Percentiles rank a stretch among this genome's conserved stretches.
These are phyloP conservation scores for Paralvinella palmiformis DNA, from an alignment of 1,140 invertebrate species.

Conservation along the genomic window DNA sequence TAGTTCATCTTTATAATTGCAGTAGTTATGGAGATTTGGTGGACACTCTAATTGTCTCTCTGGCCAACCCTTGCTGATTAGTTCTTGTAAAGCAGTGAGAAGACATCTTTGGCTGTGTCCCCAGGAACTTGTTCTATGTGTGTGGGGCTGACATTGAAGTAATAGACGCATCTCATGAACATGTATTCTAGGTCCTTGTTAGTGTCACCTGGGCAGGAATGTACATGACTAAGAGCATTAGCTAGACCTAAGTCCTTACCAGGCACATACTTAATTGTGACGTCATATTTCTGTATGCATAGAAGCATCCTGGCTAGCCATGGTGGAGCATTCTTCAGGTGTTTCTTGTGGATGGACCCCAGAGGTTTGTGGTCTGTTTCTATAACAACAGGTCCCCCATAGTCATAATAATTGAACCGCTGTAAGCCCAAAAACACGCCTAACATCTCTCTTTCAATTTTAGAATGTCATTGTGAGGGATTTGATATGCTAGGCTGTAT, in stretches of 20 bases:
- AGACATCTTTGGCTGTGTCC: not conserved
- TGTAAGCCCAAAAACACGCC: conserved; percentile 44
- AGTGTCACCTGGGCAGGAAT: not conserved
- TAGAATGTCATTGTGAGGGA: conserved; percentile 43
- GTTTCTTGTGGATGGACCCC: not conserved
- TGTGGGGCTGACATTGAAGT: not conserved
- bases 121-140: not conserved
- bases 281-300: conserved; percentile 42
- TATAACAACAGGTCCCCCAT: conserved; percentile 14
- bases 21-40: not conserved
- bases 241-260: conserved; percentile 45
- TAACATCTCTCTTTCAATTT: conserved; percentile 52
- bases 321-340: conserved; percentile 11
- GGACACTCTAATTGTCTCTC: not conserved
- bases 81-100: not conserved
- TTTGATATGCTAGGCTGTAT: conserved; percentile 50
- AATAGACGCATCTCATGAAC: not conserved
- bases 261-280: conserved; percentile 40
- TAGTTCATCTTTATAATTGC: not conserved
- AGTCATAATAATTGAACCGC: conserved; percentile 3
- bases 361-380: conserved; percentile 44
- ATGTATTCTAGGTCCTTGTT: too few relatives aligned
- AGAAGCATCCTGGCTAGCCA: conserved; percentile 46
- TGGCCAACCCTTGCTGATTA: not conserved
- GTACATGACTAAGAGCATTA: conserved; percentile 26